Conservation (phyloP, 1,140 invertebrate genomes). For the Varroa destructor region DNA sequence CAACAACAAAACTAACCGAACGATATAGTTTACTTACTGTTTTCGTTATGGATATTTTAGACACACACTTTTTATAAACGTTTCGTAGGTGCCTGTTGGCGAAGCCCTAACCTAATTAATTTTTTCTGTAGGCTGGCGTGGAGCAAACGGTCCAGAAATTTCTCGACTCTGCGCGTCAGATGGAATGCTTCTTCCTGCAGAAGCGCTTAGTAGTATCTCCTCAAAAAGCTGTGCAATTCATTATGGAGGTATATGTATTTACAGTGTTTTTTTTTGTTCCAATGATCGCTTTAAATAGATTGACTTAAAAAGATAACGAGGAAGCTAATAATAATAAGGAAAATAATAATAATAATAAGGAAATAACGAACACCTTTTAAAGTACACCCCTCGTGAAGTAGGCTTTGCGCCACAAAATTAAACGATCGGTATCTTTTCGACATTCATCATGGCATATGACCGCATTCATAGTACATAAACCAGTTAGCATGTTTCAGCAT, state of each 20-base stretch:
- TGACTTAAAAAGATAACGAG: conserved; percentile 27
- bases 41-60: too few species aligned
- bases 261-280: conserved; percentile 1
- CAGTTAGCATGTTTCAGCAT: not conserved
- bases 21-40: too few species aligned
- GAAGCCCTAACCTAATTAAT: too few species aligned
- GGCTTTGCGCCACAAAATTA: too few species aligned
- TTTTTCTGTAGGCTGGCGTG: conserved; percentile 63
- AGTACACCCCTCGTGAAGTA: too few species aligned
- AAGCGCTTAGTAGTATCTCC: conserved; percentile 75
- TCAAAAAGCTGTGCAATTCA: conserved; percentile 73
- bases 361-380: too few species aligned
- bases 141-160: conserved; percentile 69
- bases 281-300: not conserved
- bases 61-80: too few species aligned
- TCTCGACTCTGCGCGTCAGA: conserved; percentile 73
- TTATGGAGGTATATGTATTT: conserved; percentile 55
- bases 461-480: too few species aligned
- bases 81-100: too few species aligned
- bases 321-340: not conserved
- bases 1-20: too few species aligned
- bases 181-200: conserved; percentile 85
- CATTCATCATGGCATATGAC: too few species aligned
- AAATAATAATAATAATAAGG: conserved; percentile 2
- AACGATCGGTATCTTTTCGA: too few species aligned